Percentiles rank a stretch among this genome's conserved stretches.
Evolutionary conservation across 1,140 invertebrate genomes (phyloP).

Genomic region (Limonius californicus): DNA sequence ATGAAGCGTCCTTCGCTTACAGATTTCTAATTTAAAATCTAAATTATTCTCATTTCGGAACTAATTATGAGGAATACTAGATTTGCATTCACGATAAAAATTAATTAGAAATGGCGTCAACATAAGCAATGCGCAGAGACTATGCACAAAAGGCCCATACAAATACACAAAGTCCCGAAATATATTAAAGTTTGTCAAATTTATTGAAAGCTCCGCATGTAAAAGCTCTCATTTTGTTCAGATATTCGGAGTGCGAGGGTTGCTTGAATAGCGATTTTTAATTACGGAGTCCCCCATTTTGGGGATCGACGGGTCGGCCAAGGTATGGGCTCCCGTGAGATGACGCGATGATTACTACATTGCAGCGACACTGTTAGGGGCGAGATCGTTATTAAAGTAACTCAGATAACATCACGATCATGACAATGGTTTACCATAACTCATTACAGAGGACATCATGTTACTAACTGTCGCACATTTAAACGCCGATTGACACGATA

Average conservation of each 20-base stretch:
- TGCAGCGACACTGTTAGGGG: background rate
- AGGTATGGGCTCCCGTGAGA: background rate
- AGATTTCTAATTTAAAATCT: slow-evolving; percentile 6
- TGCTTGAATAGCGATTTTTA: slow-evolving; percentile 31
- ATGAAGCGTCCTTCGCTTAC: background rate
- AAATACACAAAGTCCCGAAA: slow-evolving; percentile 20
- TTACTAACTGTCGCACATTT: too few species aligned
- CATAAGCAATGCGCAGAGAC: background rate
- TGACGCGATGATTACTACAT: slow-evolving; percentile 11
- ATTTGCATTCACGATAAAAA: slow-evolving; percentile 8
- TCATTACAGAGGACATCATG: too few species aligned
- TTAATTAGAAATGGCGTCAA: slow-evolving; percentile 3
- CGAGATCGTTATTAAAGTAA: background rate
- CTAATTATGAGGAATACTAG: background rate
- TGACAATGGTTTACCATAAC: too few species aligned
- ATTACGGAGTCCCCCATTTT: slow-evolving; percentile 26
- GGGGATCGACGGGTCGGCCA: slow-evolving; percentile 1
- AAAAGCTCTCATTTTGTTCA: slow-evolving; percentile 31
- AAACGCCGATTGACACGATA: too few species aligned
- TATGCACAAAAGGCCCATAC: slow-evolving; percentile 3
- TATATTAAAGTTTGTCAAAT: slow-evolving; percentile 30
- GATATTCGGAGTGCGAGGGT: slow-evolving; percentile 24
- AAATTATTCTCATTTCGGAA: slow-evolving; percentile 7
- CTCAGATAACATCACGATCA: too few species aligned
- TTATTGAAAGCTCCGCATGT: slow-evolving; percentile 30